Conservation (phyloP, 2,888 invertebrate genomes). For the Lepas anatifera region DNA sequence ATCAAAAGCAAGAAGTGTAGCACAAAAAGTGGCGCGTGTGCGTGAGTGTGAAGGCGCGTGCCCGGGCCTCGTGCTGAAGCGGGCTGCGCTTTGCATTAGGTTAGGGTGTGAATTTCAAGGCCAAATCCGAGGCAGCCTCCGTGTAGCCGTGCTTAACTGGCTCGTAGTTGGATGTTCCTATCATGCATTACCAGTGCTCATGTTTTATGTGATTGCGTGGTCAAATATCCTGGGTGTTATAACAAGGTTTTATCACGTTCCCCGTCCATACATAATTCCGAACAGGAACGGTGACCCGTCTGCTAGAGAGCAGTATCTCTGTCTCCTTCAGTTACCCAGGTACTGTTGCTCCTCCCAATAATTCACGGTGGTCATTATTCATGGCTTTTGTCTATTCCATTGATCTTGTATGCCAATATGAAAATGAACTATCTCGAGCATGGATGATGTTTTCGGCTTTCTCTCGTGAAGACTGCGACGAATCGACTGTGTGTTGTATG, state of each 20-base stretch:
- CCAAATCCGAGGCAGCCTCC: not conserved
- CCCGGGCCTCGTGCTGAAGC: too few species aligned
- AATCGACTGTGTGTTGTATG: too few species aligned
- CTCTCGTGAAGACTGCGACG: too few species aligned
- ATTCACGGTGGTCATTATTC: not conserved
- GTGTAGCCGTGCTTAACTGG: not conserved
- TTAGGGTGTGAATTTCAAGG: too few species aligned
- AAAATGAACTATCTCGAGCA: not conserved
- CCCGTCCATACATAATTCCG: too few species aligned
- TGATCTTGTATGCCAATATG: not conserved
- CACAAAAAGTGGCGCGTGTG: not conserved
- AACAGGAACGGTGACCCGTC: not conserved
- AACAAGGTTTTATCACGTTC: not conserved
- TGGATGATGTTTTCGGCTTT: too few species aligned
- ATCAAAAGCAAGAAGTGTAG: not conserved
- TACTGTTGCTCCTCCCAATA: not conserved
- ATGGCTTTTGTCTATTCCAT: not conserved
- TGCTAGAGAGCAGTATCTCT: not conserved
- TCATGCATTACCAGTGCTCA: not conserved
- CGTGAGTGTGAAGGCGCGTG: not conserved
- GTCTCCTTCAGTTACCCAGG: not conserved
- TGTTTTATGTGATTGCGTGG: not conserved
- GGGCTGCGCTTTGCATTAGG: too few species aligned
- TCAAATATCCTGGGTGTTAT: not conserved
- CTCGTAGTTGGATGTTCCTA: not conserved